Percentiles rank a stretch among this genome's conserved stretches.
Conservation (phyloP, 2,888 invertebrate genomes). For the Helleia helle region DNA sequence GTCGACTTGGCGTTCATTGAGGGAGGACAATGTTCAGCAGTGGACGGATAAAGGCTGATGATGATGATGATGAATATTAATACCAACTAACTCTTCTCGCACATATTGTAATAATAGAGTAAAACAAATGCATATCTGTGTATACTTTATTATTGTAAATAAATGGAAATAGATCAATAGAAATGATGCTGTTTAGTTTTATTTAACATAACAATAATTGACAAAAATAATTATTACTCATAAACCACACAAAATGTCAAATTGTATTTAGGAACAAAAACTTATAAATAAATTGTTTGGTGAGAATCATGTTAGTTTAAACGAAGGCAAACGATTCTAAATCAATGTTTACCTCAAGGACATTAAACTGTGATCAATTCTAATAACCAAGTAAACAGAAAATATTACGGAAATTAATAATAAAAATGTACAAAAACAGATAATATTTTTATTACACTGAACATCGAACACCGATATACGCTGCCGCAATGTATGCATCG, state of each 20-base stretch:
- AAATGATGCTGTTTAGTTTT: background rate
- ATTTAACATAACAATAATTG: background rate
- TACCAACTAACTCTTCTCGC: no score
- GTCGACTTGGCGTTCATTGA: no score
- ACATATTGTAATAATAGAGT: no score
- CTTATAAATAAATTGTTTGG: background rate
- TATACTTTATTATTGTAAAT: background rate
- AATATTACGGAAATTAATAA: no score
- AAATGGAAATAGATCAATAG: slow-evolving; percentile 3
- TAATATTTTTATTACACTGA: slow-evolving; percentile 10
- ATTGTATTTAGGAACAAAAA: slow-evolving; percentile 1
- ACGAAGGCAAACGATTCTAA: background rate
- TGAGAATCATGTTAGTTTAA: background rate
- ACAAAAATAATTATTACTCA: background rate
- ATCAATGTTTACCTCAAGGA: background rate
- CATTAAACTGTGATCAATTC: background rate
- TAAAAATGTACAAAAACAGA: slow-evolving; percentile 4
- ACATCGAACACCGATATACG: background rate
- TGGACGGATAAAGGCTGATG: no score
- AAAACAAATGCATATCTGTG: background rate
- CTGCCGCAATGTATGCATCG: background rate
- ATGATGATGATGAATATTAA: no score
- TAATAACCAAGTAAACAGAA: background rate
- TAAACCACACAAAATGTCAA: background rate
- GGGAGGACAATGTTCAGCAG: no score